A percentile compares a stretch with the other conserved stretches of the same genome.
Evolutionary conservation across 2,113 vertebrate genomes (phyloP).

Genomic region (Nyctereutes procyonoides): DNA sequence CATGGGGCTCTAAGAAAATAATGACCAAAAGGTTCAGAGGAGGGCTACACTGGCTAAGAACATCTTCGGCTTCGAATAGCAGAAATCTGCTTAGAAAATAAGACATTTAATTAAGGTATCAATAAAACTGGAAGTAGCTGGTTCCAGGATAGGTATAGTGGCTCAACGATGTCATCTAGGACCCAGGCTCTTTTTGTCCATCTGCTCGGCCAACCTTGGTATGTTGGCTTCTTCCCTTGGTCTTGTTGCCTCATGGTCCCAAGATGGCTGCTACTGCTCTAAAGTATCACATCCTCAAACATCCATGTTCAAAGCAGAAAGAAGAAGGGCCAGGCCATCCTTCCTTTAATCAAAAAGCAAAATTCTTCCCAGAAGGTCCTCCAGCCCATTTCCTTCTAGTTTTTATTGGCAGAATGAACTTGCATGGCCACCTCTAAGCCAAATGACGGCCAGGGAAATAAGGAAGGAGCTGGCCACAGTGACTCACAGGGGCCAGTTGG

Average conservation of each 20-base stretch:
- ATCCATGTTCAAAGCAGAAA: neutral
- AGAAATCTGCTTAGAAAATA: slow-evolving; percentile 4
- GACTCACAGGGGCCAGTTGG: rapidly evolving
- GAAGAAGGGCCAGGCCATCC: neutral
- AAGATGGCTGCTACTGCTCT: neutral
- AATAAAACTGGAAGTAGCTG: neutral
- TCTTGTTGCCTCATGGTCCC: neutral
- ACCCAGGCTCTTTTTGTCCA: neutral
- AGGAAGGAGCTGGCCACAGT: no score
- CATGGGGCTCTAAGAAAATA: no score
- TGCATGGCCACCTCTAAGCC: neutral
- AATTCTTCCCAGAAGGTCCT: neutral
- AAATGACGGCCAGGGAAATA: neutral
- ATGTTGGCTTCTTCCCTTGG: neutral
- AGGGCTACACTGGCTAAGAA: neutral
- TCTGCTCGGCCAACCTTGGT: neutral
- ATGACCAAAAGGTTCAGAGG: neutral
- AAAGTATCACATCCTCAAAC: neutral
- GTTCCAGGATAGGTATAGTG: neutral
- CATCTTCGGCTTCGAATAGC: neutral
- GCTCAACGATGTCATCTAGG: neutral
- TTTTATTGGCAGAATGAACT: neutral
- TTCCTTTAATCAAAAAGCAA: neutral
- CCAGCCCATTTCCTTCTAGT: neutral
- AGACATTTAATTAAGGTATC: neutral